These are phyloP conservation scores for Synchiropus splendidus DNA, from an alignment of 2,113 vertebrate genomes.

Conservation along the genomic window DNA sequence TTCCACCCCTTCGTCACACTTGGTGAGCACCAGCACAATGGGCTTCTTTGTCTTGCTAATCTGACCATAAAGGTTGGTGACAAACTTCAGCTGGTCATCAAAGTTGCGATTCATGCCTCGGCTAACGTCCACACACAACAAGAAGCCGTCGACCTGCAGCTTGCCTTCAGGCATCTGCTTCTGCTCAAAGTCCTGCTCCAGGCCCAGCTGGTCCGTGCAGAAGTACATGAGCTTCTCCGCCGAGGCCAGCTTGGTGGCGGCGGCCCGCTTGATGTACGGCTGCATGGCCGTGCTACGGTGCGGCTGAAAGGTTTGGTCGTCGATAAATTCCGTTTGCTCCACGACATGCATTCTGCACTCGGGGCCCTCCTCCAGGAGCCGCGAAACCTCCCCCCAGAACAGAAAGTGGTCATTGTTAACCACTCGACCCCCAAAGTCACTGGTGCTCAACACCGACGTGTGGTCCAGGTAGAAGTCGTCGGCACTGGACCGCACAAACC, in stretches of 20 bases:
- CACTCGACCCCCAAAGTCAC: slow-evolving; percentile 93
- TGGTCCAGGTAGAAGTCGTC: slow-evolving; percentile 95
- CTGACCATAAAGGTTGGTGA: slow-evolving; percentile 88
- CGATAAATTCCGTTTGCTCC: slow-evolving; percentile 97
- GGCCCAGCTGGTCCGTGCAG: slow-evolving; percentile 92
- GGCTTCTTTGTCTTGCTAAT: slow-evolving; percentile 94
- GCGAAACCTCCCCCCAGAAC: slow-evolving; percentile 89
- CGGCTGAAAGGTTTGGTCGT: slow-evolving; percentile 96
- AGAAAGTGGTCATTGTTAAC: slow-evolving; percentile 99
- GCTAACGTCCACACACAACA: slow-evolving; percentile 91
- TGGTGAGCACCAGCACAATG: slow-evolving; percentile 85
- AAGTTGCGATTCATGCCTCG: slow-evolving; percentile 96
- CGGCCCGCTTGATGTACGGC: slow-evolving; percentile 92
- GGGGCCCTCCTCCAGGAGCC: slow-evolving; percentile 83
- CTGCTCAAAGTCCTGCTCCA: slow-evolving; percentile 98
- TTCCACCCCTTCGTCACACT: slow-evolving; percentile 95
- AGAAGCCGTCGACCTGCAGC: slow-evolving; percentile 86
- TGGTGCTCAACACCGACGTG: slow-evolving; percentile 96
- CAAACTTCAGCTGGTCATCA: slow-evolving; percentile 94
- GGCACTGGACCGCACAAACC: slow-evolving; percentile 84
- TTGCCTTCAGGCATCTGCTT: slow-evolving; percentile 99
- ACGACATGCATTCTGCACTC: slow-evolving; percentile 88
- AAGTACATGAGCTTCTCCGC: slow-evolving; percentile 99
- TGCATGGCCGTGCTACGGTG: slow-evolving; percentile 96
- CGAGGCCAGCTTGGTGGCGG: slow-evolving; percentile 87